Conservation (phyloP, 2,797 vertebrate species). For the Smutsia gigantea region DNA sequence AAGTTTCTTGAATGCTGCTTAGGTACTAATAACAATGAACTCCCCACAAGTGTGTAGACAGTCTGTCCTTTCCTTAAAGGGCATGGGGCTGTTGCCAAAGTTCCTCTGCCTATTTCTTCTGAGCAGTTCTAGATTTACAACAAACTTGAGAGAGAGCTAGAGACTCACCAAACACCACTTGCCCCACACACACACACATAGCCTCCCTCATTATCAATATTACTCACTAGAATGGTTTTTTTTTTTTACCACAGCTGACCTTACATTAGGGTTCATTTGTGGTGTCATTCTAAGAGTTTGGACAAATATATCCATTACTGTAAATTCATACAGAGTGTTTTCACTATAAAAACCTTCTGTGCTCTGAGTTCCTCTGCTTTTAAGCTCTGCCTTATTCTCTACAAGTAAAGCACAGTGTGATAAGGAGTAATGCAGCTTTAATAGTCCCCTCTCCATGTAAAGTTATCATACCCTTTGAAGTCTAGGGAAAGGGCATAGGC, state of each 20-base stretch:
- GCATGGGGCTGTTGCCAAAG: neutral
- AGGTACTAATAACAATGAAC: conserved; percentile 52
- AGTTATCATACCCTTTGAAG: neutral
- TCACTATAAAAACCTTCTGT: neutral
- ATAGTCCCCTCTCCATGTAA: neutral
- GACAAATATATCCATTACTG: neutral
- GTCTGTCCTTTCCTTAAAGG: neutral
- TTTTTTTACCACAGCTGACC: neutral
- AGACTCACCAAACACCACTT: neutral
- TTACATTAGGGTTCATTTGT: neutral
- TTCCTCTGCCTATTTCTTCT: neutral
- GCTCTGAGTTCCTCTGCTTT: neutral
- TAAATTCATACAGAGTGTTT: neutral
- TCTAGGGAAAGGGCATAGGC: neutral
- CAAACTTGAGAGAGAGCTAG: neutral
- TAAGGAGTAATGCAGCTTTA: neutral
- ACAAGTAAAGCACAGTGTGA: neutral
- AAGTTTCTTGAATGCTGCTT: conserved; percentile 62
- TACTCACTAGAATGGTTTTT: neutral
- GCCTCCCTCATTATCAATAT: too few relatives aligned
- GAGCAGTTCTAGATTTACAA: neutral
- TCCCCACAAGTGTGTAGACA: neutral
- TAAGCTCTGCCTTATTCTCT: neutral
- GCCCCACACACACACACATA: neutral
- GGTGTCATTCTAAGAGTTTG: neutral